Percentiles rank a stretch among this genome's conserved stretches.
phyloP scores from a whole-genome alignment of 1,140 invertebrate species.

The Habropoda laboriosa region DNA sequence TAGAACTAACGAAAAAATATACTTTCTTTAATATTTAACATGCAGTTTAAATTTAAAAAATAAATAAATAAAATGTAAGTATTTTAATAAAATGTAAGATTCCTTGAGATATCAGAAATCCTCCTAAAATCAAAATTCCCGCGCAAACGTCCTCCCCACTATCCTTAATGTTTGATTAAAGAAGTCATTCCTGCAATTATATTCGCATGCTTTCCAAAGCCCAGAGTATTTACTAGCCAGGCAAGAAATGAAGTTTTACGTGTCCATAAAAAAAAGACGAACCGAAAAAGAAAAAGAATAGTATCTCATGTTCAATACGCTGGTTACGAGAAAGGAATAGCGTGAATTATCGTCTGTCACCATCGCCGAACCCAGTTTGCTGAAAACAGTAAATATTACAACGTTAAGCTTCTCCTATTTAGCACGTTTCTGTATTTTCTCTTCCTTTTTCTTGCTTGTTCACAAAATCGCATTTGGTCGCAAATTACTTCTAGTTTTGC shows the following conservation, averaged over 20 bases:
- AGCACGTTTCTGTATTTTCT: conserved; percentile 39
- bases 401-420: conserved; percentile 47
- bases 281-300: not conserved
- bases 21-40: not conserved
- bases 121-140: not conserved
- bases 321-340: conserved; percentile 25
- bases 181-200: not conserved
- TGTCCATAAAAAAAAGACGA: not conserved
- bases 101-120: not conserved
- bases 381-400: conserved; percentile 69
- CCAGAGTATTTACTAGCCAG: conserved; percentile 71
- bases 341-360: conserved; percentile 65
- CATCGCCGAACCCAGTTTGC: conserved; percentile 70
- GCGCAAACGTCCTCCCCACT: not conserved
- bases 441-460: conserved; percentile 35
- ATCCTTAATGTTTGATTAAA: not conserved
- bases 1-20: too few relatives aligned
- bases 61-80: not conserved
- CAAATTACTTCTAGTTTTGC: conserved; percentile 12
- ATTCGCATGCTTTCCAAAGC: conserved; percentile 25
- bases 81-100: too few relatives aligned
- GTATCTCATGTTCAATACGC: conserved; percentile 27
- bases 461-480: conserved; percentile 18
- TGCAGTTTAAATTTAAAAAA: not conserved
- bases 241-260: conserved; percentile 47